Evolutionary conservation across 2,888 invertebrate species (phyloP).

Genomic region (Bembecia ichneumoniformis): DNA sequence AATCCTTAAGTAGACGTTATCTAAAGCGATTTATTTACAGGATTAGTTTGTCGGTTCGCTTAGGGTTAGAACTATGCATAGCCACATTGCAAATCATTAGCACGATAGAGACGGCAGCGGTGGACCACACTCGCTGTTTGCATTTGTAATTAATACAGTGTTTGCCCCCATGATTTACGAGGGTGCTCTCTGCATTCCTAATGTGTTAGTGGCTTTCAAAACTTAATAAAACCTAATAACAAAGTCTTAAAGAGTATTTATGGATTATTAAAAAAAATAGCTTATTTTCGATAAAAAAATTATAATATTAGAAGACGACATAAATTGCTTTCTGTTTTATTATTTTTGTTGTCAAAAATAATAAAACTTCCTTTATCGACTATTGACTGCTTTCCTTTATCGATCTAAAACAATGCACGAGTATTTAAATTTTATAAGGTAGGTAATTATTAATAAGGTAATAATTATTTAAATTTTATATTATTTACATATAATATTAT

Average conservation of each 20-base stretch:
- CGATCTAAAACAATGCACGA: no score
- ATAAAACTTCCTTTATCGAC: no score
- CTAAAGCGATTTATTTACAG: neutral
- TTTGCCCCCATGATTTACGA: constrained; percentile 70
- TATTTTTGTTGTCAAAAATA: no score
- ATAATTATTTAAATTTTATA: no score
- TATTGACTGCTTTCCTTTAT: no score
- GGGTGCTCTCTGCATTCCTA: constrained; percentile 55
- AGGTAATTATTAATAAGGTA: no score
- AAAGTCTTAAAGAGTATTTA: neutral
- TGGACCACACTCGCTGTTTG: constrained; percentile 68
- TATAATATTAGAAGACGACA: no score
- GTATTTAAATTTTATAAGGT: no score
- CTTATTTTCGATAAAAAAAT: no score
- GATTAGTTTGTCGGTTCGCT: neutral
- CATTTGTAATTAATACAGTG: constrained; percentile 72
- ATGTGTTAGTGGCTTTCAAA: constrained; percentile 68
- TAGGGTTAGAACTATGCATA: neutral
- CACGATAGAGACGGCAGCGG: constrained; percentile 67
- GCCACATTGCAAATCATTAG: constrained; percentile 68
- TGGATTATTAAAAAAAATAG: no score
- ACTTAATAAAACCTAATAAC: neutral
- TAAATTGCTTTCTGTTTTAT: no score
- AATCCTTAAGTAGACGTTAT: neutral
- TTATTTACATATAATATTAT: no score